phyloP scores from a whole-genome alignment of 2,797 vertebrate species.

The Leptatherina wallacei region DNA sequence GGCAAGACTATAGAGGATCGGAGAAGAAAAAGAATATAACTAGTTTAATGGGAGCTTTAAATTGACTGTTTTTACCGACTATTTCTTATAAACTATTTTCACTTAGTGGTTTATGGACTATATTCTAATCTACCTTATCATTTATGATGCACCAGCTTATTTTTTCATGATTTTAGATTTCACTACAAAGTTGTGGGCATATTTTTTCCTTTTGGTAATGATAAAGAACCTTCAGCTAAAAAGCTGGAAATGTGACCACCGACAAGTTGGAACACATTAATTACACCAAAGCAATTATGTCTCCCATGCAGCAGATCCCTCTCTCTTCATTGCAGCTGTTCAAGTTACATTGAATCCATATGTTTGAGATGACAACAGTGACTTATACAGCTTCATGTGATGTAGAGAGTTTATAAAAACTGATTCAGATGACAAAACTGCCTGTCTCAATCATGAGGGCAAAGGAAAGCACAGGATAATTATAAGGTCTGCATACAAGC shows the following conservation, averaged over 20 bases:
- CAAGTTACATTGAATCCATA: neutral
- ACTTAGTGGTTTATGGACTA: neutral
- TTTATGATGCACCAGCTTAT: neutral
- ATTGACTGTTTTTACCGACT: neutral
- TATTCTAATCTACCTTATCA: neutral
- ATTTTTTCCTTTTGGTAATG: too few relatives aligned
- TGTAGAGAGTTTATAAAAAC: neutral
- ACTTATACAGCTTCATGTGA: neutral
- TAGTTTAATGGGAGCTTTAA: neutral
- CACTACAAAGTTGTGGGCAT: too few relatives aligned
- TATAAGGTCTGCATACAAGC: conserved; percentile 27
- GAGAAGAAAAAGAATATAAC: neutral
- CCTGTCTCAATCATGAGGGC: conserved; percentile 10
- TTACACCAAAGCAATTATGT: neutral
- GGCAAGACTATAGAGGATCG: neutral
- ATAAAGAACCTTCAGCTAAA: neutral
- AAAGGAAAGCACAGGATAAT: conserved; percentile 35
- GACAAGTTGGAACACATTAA: neutral
- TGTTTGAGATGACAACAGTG: neutral
- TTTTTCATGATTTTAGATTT: too few relatives aligned
- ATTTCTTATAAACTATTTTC: neutral
- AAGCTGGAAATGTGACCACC: neutral
- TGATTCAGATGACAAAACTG: conserved; percentile 15
- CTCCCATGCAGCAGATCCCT: neutral
- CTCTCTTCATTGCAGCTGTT: neutral